Percentiles rank a stretch among this genome's conserved stretches.
Evolutionary conservation across 2,113 vertebrate genomes (phyloP).

Genomic region (Chaenocephalus aceratus): DNA sequence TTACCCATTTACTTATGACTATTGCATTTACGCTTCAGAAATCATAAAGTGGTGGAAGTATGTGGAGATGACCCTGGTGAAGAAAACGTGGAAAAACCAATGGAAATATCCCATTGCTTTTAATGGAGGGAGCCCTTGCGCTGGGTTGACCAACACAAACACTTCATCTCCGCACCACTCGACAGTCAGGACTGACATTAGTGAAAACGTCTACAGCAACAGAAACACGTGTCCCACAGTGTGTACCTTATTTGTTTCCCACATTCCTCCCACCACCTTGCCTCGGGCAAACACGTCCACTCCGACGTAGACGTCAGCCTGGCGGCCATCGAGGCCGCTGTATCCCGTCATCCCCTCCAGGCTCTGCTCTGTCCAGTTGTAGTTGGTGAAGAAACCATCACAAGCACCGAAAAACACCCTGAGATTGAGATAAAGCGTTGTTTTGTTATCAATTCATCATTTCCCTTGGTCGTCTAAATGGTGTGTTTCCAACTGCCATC

Average conservation of each 20-base stretch:
- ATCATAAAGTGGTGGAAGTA: too few relatives aligned
- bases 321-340: slow-evolving; percentile 77
- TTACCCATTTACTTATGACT: too few relatives aligned
- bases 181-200: too few relatives aligned
- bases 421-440: not conserved
- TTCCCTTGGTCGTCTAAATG: too few relatives aligned
- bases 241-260: slow-evolving; percentile 89
- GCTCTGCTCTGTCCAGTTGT: slow-evolving; percentile 92
- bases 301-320: slow-evolving; percentile 88
- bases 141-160: too few relatives aligned
- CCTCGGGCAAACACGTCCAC: slow-evolving; percentile 95
- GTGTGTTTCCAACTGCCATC: not conserved
- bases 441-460: not conserved
- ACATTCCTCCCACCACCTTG: slow-evolving; percentile 88
- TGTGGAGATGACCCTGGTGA: too few relatives aligned
- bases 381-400: slow-evolving; percentile 96
- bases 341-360: slow-evolving; percentile 80
- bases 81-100: too few relatives aligned
- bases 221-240: rapidly evolving
- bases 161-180: too few relatives aligned
- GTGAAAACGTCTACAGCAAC: not conserved
- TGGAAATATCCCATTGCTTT: too few relatives aligned
- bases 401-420: slow-evolving; percentile 93
- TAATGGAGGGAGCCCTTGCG: too few relatives aligned
- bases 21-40: too few relatives aligned